phyloP scores from a whole-genome alignment of 2,888 invertebrate species.

The Acanthococcus lagerstroemiae region DNA sequence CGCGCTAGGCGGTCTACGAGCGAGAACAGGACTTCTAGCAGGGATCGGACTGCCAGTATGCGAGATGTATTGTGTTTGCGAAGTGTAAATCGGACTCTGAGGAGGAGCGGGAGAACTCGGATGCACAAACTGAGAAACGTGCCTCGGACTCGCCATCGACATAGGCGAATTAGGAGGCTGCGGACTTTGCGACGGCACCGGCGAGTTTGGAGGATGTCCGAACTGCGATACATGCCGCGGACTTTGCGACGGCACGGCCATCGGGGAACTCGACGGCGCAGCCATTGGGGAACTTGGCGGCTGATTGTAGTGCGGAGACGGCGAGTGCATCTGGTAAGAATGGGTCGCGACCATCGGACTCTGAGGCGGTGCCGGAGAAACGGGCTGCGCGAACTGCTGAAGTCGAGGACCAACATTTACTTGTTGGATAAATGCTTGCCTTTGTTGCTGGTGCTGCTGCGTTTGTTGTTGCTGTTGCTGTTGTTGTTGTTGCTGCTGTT shows the following conservation, averaged over 20 bases:
- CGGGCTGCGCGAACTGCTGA: slow-evolving; percentile 42
- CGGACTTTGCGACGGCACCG: slow-evolving; percentile 17
- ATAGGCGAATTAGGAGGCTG: slow-evolving; percentile 17
- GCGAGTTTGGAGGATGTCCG: slow-evolving; percentile 38
- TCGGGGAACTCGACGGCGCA: slow-evolving; percentile 35
- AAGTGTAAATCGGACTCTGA: slow-evolving; percentile 37
- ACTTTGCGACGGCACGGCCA: slow-evolving; percentile 34
- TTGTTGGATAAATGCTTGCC: slow-evolving; percentile 38
- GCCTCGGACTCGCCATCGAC: slow-evolving; percentile 6
- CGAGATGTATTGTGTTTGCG: slow-evolving; percentile 40
- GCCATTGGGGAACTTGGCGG: slow-evolving; percentile 32
- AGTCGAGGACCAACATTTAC: slow-evolving; percentile 38
- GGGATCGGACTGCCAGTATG: slow-evolving; percentile 38
- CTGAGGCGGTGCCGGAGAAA: slow-evolving; percentile 45
- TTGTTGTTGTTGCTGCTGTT: slow-evolving; percentile 33
- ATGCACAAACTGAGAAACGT: slow-evolving; percentile 18
- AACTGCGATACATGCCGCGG: slow-evolving; percentile 33
- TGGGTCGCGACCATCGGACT: slow-evolving; percentile 35
- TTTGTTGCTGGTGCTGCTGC: slow-evolving; percentile 38
- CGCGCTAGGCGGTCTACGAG: slow-evolving; percentile 48
- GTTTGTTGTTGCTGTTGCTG: slow-evolving; percentile 37
- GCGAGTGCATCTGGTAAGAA: slow-evolving; percentile 17
- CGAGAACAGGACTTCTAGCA: slow-evolving; percentile 43
- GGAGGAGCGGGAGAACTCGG: slow-evolving; percentile 39
- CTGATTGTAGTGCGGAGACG: slow-evolving; percentile 31